phyloP scores from a whole-genome alignment of 1,140 invertebrate genomes.

The Anoplolepis gracilipes region DNA sequence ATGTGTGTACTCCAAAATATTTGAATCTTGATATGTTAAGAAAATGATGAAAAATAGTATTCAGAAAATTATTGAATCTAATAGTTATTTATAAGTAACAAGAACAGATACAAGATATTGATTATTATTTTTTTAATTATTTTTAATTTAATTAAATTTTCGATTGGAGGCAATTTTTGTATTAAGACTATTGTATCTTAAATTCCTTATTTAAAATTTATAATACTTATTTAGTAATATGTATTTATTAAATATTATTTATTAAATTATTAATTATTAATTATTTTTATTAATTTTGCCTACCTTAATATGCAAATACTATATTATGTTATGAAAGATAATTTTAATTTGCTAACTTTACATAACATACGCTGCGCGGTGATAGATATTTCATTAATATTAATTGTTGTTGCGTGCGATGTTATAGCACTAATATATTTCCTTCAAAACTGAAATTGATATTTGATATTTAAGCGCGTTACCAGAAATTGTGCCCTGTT shows the following conservation, averaged over 20 bases:
- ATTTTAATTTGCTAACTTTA: conserved; percentile 39
- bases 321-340: conserved; percentile 18
- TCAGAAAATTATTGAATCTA: not conserved
- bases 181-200: not conserved
- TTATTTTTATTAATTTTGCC: not conserved
- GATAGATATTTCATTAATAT: conserved; percentile 38
- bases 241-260: not conserved
- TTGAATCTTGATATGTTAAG: not conserved
- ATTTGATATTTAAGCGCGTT: conserved; percentile 21
- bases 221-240: not conserved
- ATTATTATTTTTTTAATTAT: not conserved
- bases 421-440: conserved; percentile 11
- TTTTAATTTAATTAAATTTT: not conserved
- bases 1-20: not conserved
- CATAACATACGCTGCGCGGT: not conserved
- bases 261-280: too few species aligned
- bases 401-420: not conserved
- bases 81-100: not conserved
- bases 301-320: conserved; percentile 29
- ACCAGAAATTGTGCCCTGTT: not conserved
- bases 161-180: not conserved
- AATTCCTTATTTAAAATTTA: conserved; percentile 8
- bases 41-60: not conserved
- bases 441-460: conserved; percentile 8
- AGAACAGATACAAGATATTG: not conserved